phyloP scores from a whole-genome alignment of 2,113 vertebrate genomes.

The Sigmodon hispidus region DNA sequence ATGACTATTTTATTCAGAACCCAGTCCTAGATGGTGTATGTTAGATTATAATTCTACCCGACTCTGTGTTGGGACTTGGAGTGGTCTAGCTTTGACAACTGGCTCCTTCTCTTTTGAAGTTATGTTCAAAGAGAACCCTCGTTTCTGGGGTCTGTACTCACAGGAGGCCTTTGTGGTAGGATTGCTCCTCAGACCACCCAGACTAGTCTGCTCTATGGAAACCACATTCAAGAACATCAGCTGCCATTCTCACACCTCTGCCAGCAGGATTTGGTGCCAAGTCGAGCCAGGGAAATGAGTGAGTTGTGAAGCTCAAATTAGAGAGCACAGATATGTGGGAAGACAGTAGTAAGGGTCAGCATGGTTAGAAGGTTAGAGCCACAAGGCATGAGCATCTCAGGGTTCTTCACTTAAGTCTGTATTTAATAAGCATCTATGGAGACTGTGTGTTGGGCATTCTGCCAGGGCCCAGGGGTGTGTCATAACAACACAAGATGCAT shows the following conservation, averaged over 20 bases:
- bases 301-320: constrained; percentile 29
- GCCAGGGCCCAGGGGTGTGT: not conserved
- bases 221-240: not conserved
- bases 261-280: not conserved
- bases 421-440: not conserved
- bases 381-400: not conserved
- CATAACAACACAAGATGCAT: not conserved
- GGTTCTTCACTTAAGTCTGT: not conserved
- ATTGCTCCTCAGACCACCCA: not conserved
- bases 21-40: not conserved
- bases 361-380: not conserved
- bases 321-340: not conserved
- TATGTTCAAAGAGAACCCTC: not conserved
- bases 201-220: not conserved
- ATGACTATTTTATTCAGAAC: constrained; percentile 41
- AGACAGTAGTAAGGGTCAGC: not conserved
- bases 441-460: not conserved
- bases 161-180: not conserved
- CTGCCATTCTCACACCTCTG: not conserved
- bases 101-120: not conserved
- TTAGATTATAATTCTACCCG: not conserved
- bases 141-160: not conserved
- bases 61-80: not conserved
- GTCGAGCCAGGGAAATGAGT: constrained; percentile 39
- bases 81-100: not conserved